These are phyloP conservation scores for Diplodus sargus DNA, from an alignment of 2,797 vertebrate genomes.

Conservation along the genomic window DNA sequence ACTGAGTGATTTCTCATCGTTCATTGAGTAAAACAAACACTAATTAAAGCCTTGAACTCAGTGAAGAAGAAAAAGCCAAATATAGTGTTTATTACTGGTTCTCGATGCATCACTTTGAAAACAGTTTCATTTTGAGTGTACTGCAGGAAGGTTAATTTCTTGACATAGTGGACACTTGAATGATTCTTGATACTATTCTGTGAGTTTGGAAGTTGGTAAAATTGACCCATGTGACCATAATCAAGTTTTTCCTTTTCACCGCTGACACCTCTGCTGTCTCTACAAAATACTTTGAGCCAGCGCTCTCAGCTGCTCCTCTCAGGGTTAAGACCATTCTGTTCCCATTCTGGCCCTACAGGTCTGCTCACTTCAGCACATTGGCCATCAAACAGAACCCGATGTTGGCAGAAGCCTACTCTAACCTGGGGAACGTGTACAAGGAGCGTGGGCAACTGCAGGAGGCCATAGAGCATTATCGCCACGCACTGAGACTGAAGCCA, in stretches of 20 bases:
- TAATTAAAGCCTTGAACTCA: neutral
- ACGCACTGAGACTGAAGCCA: constrained; percentile 96
- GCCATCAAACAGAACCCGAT: constrained; percentile 99
- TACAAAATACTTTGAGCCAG: neutral
- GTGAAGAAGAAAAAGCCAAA: neutral
- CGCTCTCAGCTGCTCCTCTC: neutral
- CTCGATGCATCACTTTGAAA: neutral
- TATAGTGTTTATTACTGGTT: neutral
- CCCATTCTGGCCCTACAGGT: constrained; percentile 83
- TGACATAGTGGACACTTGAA: neutral
- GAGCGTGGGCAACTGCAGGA: constrained; percentile 98
- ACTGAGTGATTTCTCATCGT: neutral
- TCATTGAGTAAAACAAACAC: neutral
- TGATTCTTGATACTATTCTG: neutral
- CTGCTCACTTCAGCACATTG: constrained; percentile 99
- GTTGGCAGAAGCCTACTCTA: constrained; percentile 98
- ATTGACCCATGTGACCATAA: neutral
- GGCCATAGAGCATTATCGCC: constrained; percentile 98
- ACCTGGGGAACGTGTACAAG: constrained; percentile 98
- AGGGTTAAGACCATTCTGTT: constrained; percentile 24
- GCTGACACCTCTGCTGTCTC: neutral
- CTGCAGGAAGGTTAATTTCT: neutral
- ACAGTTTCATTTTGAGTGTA: constrained; percentile 5
- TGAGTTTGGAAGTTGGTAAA: neutral
- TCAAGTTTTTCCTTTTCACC: neutral